phyloP scores from a whole-genome alignment of 2,888 invertebrate genomes.

The Apamea crenata region DNA sequence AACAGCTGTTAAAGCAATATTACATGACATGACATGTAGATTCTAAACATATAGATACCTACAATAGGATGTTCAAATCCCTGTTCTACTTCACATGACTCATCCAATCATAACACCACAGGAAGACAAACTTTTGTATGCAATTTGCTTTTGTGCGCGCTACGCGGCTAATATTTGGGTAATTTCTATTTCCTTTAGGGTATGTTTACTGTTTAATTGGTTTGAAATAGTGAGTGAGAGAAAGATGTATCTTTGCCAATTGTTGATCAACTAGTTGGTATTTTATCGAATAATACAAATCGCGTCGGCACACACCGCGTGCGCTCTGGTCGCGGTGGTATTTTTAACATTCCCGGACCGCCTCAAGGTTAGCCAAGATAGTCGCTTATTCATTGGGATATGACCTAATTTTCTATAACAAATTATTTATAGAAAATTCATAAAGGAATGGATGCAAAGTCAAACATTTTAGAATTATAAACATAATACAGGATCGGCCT shows the following conservation, averaged over 20 bases:
- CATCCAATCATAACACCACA: slow-evolving; percentile 69
- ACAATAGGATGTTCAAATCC: slow-evolving; percentile 66
- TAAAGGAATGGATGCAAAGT: slow-evolving; percentile 47
- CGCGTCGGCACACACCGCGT: slow-evolving; percentile 75
- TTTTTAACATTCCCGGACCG: slow-evolving; percentile 90
- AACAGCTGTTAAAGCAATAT: slow-evolving; percentile 21
- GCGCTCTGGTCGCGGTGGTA: slow-evolving; percentile 83
- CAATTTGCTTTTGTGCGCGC: slow-evolving; percentile 65
- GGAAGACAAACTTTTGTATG: slow-evolving; percentile 71
- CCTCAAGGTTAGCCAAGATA: slow-evolving; percentile 89
- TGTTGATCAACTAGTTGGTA: slow-evolving; percentile 62
- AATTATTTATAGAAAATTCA: slow-evolving; percentile 76
- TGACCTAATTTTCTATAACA: slow-evolving; percentile 88
- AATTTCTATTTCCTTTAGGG: slow-evolving; percentile 21
- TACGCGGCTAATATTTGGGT: slow-evolving; percentile 44
- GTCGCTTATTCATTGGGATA: slow-evolving; percentile 88
- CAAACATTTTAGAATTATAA: slow-evolving; percentile 35
- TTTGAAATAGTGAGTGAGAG: neutral
- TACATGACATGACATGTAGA: slow-evolving; percentile 19
- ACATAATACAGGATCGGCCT: slow-evolving; percentile 32
- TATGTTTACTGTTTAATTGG: slow-evolving; percentile 7
- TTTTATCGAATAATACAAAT: slow-evolving; percentile 80
- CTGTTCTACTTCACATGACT: slow-evolving; percentile 67
- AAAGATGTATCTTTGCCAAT: slow-evolving; percentile 18
- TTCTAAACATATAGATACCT: slow-evolving; percentile 44